Base-by-base conservation (phyloP, 2,888 invertebrate species). In the Aphidoletes aphidimyza region DNA sequence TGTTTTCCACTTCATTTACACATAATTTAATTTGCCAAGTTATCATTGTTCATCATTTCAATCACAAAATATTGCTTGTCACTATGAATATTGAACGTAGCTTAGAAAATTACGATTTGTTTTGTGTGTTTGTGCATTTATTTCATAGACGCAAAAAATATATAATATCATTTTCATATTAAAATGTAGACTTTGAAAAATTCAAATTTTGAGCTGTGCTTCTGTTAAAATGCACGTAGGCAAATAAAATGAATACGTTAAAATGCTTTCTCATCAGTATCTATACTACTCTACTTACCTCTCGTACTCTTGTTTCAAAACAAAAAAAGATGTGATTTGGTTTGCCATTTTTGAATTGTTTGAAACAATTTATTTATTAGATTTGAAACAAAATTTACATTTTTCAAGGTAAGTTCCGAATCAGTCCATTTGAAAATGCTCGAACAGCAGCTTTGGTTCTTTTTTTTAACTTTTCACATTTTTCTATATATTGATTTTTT, bases 91-190 rank as follows among this genome's bases (percentile, higher is more conserved):
- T 54, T 54, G 8, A 30, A 26, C 69, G 69, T 69, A 69, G 69
- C 30, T 69, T 1, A 30, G 6, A 42, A 9, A 42, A 42, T 14
- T 9, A 9, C 42, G 14, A 30, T 69, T 34, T 11, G 6, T 69
- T 69, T 69, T 69, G 69, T 69, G 69, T 69, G 69, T 69, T 69
- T 69, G 30, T 69, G 69, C 69, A 69, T 69, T 69, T 30, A 69
- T 69, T 69, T 69, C 69, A 69, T 69, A 69, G 22, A 22, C 54
- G 22, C 3, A 54, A 54, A 54, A 5, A 22, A 54, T 54, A n/a
- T n/a, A n/a, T n/a, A n/a, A n/a, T n/a, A n/a, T n/a, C n/a, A n/a
- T n/a, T n/a, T n/a, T n/a, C 1, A 69, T 34, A 69, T 30, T 30
- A 69, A 34, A 42, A 69, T 14, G 34, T 54, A 54, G 54, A 54